phyloP scores from a whole-genome alignment of 2,888 invertebrate genomes.

The Cheilosia pagana region DNA sequence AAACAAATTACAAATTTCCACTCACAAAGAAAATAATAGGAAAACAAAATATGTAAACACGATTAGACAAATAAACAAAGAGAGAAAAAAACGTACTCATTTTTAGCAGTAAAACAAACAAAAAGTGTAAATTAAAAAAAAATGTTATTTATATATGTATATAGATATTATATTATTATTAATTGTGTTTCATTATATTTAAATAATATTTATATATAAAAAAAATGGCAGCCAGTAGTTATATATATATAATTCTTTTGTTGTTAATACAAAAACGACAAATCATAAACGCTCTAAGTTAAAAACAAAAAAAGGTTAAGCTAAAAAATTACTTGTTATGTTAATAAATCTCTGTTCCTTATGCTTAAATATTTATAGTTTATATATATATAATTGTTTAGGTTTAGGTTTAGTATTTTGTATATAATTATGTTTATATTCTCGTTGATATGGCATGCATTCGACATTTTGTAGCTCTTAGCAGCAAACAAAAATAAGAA shows the following conservation, averaged over 20 bases:
- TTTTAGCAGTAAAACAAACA: conserved; percentile 51
- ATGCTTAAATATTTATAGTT: conserved; percentile 40
- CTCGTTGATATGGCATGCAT: conserved; percentile 58
- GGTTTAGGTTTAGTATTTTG: conserved; percentile 33
- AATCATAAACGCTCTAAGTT: conserved; percentile 51
- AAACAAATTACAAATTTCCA: background rate
- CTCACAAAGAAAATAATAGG: background rate
- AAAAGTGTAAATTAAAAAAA: conserved; percentile 42
- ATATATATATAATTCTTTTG: conserved; percentile 57
- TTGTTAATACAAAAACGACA: conserved; percentile 60
- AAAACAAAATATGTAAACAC: conserved; percentile 3
- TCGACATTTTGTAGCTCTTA: conserved; percentile 52
- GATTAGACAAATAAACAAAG: conserved; percentile 19
- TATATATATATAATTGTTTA: conserved; percentile 26
- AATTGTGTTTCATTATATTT: conserved; percentile 46
- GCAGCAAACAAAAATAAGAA: conserved; percentile 27
- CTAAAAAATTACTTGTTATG: conserved; percentile 47
- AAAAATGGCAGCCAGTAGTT: conserved; percentile 67
- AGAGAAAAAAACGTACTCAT: conserved; percentile 27
- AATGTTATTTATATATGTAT: conserved; percentile 42
- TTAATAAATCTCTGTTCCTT: conserved; percentile 48
- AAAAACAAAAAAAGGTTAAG: conserved; percentile 37
- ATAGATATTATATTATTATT: conserved; percentile 51
- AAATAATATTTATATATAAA: conserved; percentile 30
- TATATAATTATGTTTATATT: conserved; percentile 42